These are phyloP conservation scores for Punctoribates punctum DNA, from an alignment of 2,888 invertebrate genomes.

Conservation along the genomic window DNA sequence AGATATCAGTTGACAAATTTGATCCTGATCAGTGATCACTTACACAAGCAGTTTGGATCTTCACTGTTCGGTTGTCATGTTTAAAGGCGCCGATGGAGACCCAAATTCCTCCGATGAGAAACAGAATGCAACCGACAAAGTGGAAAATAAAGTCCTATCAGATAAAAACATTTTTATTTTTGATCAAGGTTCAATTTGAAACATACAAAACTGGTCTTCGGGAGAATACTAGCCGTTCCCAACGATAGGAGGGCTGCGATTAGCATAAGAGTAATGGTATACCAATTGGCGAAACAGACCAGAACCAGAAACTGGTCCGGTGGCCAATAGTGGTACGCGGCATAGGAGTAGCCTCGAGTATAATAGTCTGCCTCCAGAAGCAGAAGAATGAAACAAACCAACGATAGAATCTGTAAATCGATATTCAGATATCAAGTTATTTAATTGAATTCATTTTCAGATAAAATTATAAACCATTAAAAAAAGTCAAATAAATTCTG, in stretches of 20 bases:
- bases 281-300: slow-evolving; percentile 70
- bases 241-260: slow-evolving; percentile 71
- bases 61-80: neutral
- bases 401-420: slow-evolving; percentile 33
- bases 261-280: slow-evolving; percentile 71
- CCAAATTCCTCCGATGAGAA: slow-evolving; percentile 39
- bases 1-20: too few species aligned
- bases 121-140: slow-evolving; percentile 36
- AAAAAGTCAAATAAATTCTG: too few species aligned
- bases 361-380: slow-evolving; percentile 56
- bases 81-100: slow-evolving; percentile 26
- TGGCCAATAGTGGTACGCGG: slow-evolving; percentile 1
- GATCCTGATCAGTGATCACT: neutral
- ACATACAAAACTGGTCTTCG: slow-evolving; percentile 76
- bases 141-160: slow-evolving; percentile 41
- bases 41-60: slow-evolving; percentile 32
- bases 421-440: too few species aligned
- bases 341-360: neutral
- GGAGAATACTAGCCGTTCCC: slow-evolving; percentile 74
- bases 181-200: neutral
- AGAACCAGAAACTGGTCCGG: slow-evolving; percentile 52
- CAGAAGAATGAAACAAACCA: slow-evolving; percentile 57
- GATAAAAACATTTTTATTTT: neutral
- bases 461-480: too few species aligned
- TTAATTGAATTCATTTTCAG: too few species aligned